Evolutionary conservation across 2,888 invertebrate species (phyloP), one percentile per base, ranked within the genome.

Genomic region (Cheilosia impressa): DNA sequence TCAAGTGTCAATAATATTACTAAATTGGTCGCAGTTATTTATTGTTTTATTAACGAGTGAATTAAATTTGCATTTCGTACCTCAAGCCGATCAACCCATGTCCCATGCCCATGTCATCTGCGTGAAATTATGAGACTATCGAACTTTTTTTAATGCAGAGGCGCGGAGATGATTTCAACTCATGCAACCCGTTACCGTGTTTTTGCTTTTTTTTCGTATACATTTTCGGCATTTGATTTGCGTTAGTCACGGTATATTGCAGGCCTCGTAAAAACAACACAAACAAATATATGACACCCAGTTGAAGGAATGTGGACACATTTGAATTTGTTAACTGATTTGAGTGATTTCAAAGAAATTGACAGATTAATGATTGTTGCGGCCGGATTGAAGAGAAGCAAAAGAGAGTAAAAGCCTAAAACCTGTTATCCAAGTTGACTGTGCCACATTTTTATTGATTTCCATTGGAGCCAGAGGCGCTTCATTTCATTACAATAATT

Each of bases 21-120:
- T 19, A 57, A 69, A 69, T 69, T 69, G 69, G 15, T 69, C 57
- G 58, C 58, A n/a, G 57, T 58, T 69, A 69, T 69, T 69, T 58
- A 58, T 69, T 43, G 27, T 55, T 47, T 47, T 47, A 10, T 17
- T 47, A 47, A 47, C 9, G 19, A 19, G 3, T 34, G 17, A 58
- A 45, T 47, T 10, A 69, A 58, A 69, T 69, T 45, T 57, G 57
- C 69, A 69, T 69, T 57, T 45, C 15, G 2, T 22, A 69, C 69
- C 38, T 19, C 43, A 43, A 69, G 58, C 41, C 27, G 50, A 50
- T 52, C 52, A 24, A 41, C 65, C n/a, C n/a, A n/a, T n/a, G n/a
- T n/a, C n/a, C n/a, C 52, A 22, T n/a, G 22, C 38, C 24, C 24
- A 52, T 52, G 55, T 69, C 57, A 45, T 45, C 45, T 34, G 57